Evolutionary conservation across 2,888 invertebrate species (phyloP), one percentile per base, ranked within the genome.

Genomic region (Apeira syringaria): DNA sequence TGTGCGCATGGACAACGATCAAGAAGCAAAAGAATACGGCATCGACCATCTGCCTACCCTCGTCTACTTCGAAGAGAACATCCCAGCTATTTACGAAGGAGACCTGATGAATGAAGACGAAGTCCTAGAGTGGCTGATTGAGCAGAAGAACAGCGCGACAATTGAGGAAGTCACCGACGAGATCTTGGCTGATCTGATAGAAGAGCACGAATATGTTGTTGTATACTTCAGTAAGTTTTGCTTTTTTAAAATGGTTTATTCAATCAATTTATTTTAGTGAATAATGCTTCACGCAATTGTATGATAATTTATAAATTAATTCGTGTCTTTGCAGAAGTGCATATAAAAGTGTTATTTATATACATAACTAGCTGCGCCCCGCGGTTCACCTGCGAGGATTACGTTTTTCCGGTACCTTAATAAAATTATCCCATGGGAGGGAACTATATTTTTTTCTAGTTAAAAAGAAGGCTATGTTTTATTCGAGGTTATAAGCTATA

Each of bases 151-250:
- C 68, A 94, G 95, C 1, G 97, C 97, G 5, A 98, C 97, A 3
- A 98, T 98, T 62, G 98, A 98, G 85, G 97, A 97, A 87, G 97
- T 98, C 25, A 97, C 97, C 2, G 97, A 97, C 75, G 97, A 97
- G 87, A 97, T 98, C 62, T 83, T 98, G 13, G 91, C 92, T 47
- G 95, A 95, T 64, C 91, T 98, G 13, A 96, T 98, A 59, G 95
- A 95, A 54, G 96, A 97, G 68, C 96, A 97, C 67, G 97, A 97
- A 91, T 97, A 97, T 74, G 97, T 98, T 26, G 96, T 97, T n/a
- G 97, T 96, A 2, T 97, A 96, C 77, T 98, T 97, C 87, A 97
- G 97, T 94, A 82, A 91, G 93, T 92, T 50, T 27, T 30, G 13
- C 32, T 25, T 39, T 25, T 10, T 8, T 33, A 22, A 15, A 4